Percentiles rank a stretch among this genome's conserved stretches.
These are phyloP conservation scores for Nothobranchius furzeri DNA, from an alignment of 2,113 vertebrate species.

Conservation along the genomic window DNA sequence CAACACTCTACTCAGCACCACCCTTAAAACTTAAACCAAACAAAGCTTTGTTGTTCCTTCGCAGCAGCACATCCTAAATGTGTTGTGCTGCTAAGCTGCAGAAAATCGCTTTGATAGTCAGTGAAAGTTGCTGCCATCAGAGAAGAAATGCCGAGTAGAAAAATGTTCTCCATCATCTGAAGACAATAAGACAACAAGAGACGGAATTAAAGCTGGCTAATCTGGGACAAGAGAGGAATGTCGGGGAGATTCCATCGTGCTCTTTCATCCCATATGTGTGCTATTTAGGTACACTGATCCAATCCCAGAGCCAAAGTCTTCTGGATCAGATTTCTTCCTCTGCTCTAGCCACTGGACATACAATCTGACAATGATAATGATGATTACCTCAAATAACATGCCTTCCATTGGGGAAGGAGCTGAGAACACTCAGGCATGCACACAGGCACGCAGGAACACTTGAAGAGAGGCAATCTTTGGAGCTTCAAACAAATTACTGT, in stretches of 20 bases:
- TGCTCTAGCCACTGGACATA: slow-evolving; percentile 60
- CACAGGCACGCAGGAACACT: not conserved
- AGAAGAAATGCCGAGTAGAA: slow-evolving; percentile 4
- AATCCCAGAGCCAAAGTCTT: slow-evolving; percentile 20
- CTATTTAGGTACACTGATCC: slow-evolving; percentile 51
- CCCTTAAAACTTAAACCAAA: no score
- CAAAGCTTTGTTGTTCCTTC: no score
- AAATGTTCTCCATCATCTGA: slow-evolving; percentile 58
- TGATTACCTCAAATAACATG: slow-evolving; percentile 64
- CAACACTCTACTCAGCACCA: no score
- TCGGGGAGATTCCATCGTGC: slow-evolving; percentile 47
- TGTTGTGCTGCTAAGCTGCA: no score
- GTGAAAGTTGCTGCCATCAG: not conserved
- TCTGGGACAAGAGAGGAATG: slow-evolving; percentile 61
- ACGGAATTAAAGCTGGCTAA: slow-evolving; percentile 52
- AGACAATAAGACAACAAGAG: slow-evolving; percentile 57
- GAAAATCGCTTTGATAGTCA: no score
- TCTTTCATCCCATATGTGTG: slow-evolving; percentile 68
- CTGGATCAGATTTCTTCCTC: slow-evolving; percentile 49
- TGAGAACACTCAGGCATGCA: slow-evolving; percentile 19
- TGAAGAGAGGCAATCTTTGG: slow-evolving; percentile 7
- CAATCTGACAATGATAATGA: slow-evolving; percentile 69
- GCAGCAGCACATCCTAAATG: no score
- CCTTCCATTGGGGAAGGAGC: slow-evolving; percentile 48
- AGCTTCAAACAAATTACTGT: slow-evolving; percentile 18